Evolutionary conservation across 2,113 vertebrate genomes (phyloP).

Genomic region (Tonatia bakeri): DNA sequence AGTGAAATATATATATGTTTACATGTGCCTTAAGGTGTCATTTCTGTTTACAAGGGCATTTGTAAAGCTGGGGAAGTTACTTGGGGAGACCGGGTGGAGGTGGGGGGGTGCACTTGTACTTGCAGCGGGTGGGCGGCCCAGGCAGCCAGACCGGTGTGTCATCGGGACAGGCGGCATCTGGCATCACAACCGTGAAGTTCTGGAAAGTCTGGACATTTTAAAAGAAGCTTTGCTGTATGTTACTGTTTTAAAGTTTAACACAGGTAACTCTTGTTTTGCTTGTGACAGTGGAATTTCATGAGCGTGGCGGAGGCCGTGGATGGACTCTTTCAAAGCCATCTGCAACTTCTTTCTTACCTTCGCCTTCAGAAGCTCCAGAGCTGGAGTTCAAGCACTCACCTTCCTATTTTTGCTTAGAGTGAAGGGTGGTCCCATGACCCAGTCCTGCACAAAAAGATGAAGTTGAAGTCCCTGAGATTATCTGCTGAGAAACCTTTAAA

Average conservation of each 20-base stretch:
- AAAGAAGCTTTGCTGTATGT: background rate
- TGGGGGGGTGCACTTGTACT: background rate
- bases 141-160: background rate
- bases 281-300: background rate
- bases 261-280: background rate
- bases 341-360: background rate
- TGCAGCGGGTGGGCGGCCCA: background rate
- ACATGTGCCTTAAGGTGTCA: background rate
- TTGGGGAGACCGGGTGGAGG: background rate
- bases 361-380: background rate
- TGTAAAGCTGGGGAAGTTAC: background rate
- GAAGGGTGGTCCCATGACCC: background rate
- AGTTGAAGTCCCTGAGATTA: background rate
- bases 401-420: background rate
- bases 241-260: background rate
- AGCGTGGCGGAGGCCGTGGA: background rate
- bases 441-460: background rate
- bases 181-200: background rate
- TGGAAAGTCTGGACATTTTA: background rate
- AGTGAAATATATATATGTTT: background rate
- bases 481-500: background rate
- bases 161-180: background rate
- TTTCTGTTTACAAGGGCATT: background rate
- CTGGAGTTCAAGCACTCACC: background rate
- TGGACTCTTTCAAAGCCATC: background rate